Base-by-base conservation (phyloP, 1,140 invertebrate species). In the Tigriopus japonicus region DNA sequence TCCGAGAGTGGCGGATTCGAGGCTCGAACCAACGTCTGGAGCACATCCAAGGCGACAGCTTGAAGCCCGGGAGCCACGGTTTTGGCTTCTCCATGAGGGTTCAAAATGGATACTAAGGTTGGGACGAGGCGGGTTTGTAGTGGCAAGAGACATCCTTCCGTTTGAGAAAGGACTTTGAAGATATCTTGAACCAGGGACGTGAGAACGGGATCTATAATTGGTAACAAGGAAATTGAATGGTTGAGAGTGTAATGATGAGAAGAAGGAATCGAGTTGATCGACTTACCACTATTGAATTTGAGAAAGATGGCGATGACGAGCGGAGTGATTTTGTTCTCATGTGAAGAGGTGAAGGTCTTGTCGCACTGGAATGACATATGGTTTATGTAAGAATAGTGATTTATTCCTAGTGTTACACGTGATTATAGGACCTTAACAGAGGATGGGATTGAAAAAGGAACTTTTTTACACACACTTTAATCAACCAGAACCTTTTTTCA, bases 251-350 rank as follows among this genome's bases (percentile, higher is more conserved):
- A n/a, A n/a, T n/a, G n/a, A n/a, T n/a, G n/a, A n/a, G n/a, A n/a
- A n/a, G n/a, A n/a, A n/a, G n/a, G n/a, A 9, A 35, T 35, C 28
- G 28, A 35, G 28, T 35, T 35, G 9, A 35, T 49, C 5, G 1
- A 65, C 64, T 60, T 58, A 66, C 65, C 65, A 59, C 64, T 67
- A 64, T 71, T 75, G 65, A 75, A 81, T 68, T 85, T 85, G 0
- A 86, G 71, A 67, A 86, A 85, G 0, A 81, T 76, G 15, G 82
- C 81, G 62, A 86, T 81, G 6, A 80, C 77, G 41, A 86, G 66
- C 1, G 84, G 80, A 51, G 78, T 79, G 6, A 86, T 74, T 71
- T 83, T 83, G 15, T 68, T 72, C 66, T 84, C 81, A 17, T 78
- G 71, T 13, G 76, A 75, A 23, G 77, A 79, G 5, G 84, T 84